Evolutionary conservation across 2,113 vertebrate genomes (phyloP).

Genomic region (Ranitomeya imitator): DNA sequence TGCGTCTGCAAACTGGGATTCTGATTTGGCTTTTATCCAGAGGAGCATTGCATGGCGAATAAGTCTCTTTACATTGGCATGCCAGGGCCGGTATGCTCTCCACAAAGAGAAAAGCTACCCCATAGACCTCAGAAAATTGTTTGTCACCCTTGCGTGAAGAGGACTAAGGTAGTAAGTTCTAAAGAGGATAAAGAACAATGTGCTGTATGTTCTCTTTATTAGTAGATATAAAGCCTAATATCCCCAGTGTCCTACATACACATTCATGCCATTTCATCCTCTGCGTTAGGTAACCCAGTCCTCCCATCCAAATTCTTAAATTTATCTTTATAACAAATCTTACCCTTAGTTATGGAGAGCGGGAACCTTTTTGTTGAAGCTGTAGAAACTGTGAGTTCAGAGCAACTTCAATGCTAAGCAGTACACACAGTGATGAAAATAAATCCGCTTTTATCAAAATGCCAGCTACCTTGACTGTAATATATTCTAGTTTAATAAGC

Average conservation of each 20-base stretch:
- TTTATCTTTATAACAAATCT: slow-evolving; percentile 24
- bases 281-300: neutral
- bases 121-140: too few species aligned
- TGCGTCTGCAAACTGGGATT: too few species aligned
- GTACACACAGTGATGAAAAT: slow-evolving; percentile 37
- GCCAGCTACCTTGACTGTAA: slow-evolving; percentile 46
- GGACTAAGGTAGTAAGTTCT: neutral
- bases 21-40: too few species aligned
- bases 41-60: too few species aligned
- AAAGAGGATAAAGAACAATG: neutral
- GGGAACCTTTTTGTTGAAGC: slow-evolving; percentile 26
- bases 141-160: too few species aligned
- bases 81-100: too few species aligned
- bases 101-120: too few species aligned
- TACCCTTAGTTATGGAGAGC: slow-evolving; percentile 5
- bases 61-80: too few species aligned
- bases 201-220: neutral
- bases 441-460: slow-evolving; percentile 54
- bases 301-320: slow-evolving; percentile 20
- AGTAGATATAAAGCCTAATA: neutral
- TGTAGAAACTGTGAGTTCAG: slow-evolving; percentile 32
- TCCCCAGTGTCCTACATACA: neutral
- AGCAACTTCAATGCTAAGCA: slow-evolving; percentile 31
- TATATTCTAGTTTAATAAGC: slow-evolving; percentile 55
- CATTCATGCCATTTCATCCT: neutral